Evolutionary conservation across 2,888 invertebrate species (phyloP), one percentile per base, ranked within the genome.

Genomic region (Clanis bilineata): DNA sequence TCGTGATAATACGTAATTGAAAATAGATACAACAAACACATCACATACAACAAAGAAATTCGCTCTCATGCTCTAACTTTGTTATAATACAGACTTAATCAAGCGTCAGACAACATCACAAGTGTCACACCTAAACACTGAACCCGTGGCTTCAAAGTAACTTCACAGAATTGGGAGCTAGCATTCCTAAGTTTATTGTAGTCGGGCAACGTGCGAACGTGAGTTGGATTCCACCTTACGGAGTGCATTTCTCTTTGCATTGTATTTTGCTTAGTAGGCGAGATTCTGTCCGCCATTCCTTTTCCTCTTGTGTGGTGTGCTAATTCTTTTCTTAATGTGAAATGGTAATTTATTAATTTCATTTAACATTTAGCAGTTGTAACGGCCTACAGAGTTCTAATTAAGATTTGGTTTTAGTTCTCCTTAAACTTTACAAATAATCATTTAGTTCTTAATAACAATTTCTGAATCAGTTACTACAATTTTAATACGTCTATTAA

Each of bases 231-330:
- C 64, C 64, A 70, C 76, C 71, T 63, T 43, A 44, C 76, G 74
- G 79, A 76, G 69, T 69, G 70, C 71, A 75, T 76, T 74, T 70
- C 70, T 70, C 65, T 61, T 51, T 51, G 51, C 32, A 51, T 32
- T 51, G 60, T 64, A 62, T 58, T 67, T 58, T 57, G 47, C 58
- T 28, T 25, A 39, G 47, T 57, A 22, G 23, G 7, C 21, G 57
- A 32, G 28, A 32, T 28, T 51, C 51, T 51, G 28, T 32, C 51
- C 51, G 51, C 32, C 28, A 51, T 51, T 51, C 15, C 32, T 51
- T 2, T 18, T 18, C 32, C 10, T 32, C 15, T 10, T 25, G 15
- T 18, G 51, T 3, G 9, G 10, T 25, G n/a, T 36, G 36, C 12
- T 12, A 2, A 28, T 28, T 32, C 7, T 15, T 32, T 51, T 51